Evolutionary conservation across 2,797 vertebrate genomes (phyloP).

Genomic region (Anisognathus igniventris): DNA sequence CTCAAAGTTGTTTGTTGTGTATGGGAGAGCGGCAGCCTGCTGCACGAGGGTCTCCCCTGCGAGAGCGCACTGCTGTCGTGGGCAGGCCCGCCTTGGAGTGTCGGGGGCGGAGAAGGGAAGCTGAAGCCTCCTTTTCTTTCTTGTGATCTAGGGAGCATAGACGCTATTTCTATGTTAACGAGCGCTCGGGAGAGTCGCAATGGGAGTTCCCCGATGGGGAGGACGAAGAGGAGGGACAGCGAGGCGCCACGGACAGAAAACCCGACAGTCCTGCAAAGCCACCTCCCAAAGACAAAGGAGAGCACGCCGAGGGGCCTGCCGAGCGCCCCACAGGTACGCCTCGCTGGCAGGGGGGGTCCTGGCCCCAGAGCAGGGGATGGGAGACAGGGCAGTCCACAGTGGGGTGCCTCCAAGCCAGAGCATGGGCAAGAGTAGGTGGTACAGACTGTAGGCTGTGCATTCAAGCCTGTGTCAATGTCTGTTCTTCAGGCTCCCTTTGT

Average conservation of each 20-base stretch:
- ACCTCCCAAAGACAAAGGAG: constrained; percentile 74
- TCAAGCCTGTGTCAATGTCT: constrained; percentile 19
- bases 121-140: constrained; percentile 86
- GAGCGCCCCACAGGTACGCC: constrained; percentile 70
- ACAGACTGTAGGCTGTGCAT: background rate
- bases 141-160: constrained; percentile 99
- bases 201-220: constrained; percentile 96
- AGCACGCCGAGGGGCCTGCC: constrained; percentile 43
- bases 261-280: constrained; percentile 70
- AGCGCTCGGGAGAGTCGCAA: constrained; percentile 91
- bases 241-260: constrained; percentile 65
- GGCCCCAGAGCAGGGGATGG: fast-evolving
- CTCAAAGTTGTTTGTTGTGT: constrained; percentile 76
- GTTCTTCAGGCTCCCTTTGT: constrained; percentile 73
- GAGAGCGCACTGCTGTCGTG: constrained; percentile 74
- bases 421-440: background rate
- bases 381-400: fast-evolving
- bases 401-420: fast-evolving
- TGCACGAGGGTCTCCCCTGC: constrained; percentile 74
- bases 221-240: constrained; percentile 77
- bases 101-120: constrained; percentile 58
- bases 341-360: fast-evolving
- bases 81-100: constrained; percentile 72
- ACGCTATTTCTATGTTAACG: constrained; percentile 99
- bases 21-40: constrained; percentile 73